Conservation (phyloP, 1,140 invertebrate genomes). For the Aphaenogaster rudis region DNA sequence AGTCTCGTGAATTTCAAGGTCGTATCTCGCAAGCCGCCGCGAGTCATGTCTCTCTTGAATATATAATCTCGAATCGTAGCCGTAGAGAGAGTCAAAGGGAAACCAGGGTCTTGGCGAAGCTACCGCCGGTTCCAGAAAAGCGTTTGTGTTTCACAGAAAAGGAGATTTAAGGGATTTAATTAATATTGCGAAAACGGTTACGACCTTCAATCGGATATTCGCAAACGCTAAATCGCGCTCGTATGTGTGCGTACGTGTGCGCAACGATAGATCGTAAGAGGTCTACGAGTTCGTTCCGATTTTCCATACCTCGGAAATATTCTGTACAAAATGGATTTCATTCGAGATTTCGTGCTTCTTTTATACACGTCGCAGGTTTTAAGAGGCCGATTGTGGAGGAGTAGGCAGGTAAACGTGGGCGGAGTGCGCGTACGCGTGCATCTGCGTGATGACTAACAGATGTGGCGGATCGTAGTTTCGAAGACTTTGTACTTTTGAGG, state of each 20-base stretch:
- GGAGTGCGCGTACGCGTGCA: neutral
- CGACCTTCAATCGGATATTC: conserved; percentile 6
- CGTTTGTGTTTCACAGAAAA: neutral
- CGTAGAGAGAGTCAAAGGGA: neutral
- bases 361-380: neutral
- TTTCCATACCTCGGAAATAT: neutral
- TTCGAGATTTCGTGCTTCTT: neutral
- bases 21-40: neutral
- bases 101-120: neutral
- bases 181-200: conserved; percentile 21
- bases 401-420: neutral
- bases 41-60: conserved; percentile 6
- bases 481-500: conserved; percentile 53
- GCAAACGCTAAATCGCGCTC: neutral
- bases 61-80: neutral
- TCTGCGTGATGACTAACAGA: conserved; percentile 21
- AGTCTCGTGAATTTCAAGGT: conserved; percentile 28
- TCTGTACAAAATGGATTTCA: neutral
- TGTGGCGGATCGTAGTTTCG: neutral
- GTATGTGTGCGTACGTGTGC: neutral
- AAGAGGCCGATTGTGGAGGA: neutral
- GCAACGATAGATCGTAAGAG: neutral
- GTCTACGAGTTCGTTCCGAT: neutral
- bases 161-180: conserved; percentile 22
- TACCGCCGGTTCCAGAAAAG: too few species aligned